Base-by-base conservation (phyloP, 2,888 invertebrate species). In the Drosophila planitibia region DNA sequence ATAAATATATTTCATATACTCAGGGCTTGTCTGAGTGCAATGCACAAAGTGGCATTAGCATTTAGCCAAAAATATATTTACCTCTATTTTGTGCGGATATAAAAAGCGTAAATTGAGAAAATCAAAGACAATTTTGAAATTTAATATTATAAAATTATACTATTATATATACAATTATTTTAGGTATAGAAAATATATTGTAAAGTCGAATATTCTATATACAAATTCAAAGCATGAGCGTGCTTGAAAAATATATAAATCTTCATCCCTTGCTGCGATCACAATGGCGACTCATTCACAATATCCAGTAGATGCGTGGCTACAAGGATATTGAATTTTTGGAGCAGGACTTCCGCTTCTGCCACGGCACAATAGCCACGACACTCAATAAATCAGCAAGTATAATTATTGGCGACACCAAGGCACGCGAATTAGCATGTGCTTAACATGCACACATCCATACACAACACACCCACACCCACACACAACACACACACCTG, bases 321-420 rank as follows among this genome's bases (percentile, higher is more conserved):
- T 12, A 22, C 14, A 44, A 22, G 44, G 44, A 47, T 47, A 7
- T 44, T 44, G 44, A 44, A 44, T 22, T 44, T 22, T 22, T 44
- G 44, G 22, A 60, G 55, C 41, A 54, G 57, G 77, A 65, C 68
- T 70, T 78, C 72, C 80, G 64, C 39, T 47, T 53, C 41, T 41
- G 58, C 55, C 63, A 58, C 5, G 51, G 58, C 61, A 64, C 74
- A 60, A 70, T 58, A 70, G 60, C 79, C 70, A 70, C 77, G 73
- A 80, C 89, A 87, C 87, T 85, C 82, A 87, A 87, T 87, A 89
- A 89, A 89, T 87, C 87, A 87, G 89, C 85, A 80, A 82, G 82
- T 85, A 80, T 87, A 87, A 89, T 89, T 86, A 89, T 70, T 74
- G 53, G 73, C 74, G 74, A 66, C 37, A 64, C 63, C 75, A 61